Evolutionary conservation across 2,797 vertebrate species (phyloP), one percentile per base, ranked within the genome.

Genomic region (Pterois miles): DNA sequence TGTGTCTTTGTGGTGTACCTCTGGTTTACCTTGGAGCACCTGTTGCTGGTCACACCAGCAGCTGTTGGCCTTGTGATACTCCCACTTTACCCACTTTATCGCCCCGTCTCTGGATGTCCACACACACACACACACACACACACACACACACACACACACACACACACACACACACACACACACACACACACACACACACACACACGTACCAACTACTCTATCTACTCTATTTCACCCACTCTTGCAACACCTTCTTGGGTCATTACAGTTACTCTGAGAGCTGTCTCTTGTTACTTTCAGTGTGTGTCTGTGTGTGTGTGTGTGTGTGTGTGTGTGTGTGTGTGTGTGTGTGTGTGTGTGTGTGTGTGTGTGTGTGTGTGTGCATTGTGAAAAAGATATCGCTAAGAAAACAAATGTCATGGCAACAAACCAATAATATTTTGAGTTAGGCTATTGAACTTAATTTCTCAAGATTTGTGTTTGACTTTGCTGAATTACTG

Each of bases 61-160:
- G 85, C 88, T 91, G 91, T 81, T 85, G 81, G 76, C 87, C 86
- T 90, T 91, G 86, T 86, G 78, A 84, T 84, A 75, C 76, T 83
- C 66, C 23, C 80, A 69, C 60, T 65, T 74, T 63, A 80, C 64
- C 48, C 46, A 50, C 74, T 71, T 58, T 70, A 68, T 85, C 65
- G 23, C 36, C 40, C 22, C 36, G n/a, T 20, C 23, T 14, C 22
- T 48, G 58, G 9, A 54, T 53, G 7, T 27, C 34, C 65, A 63
- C 56, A 54, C 14, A 54, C 38, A 71, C 13, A 25, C 59, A 27
- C 52, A 36, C 60, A 13, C 67, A 65, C 57, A 20, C 36, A 34
- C 68, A 40, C 65, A 63, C 56, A 54, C 14, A 54, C 38, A 71
- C 13, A 25, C 59, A 27, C 52, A 36, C 60, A 13, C 67, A 65